phyloP scores from a whole-genome alignment of 2,797 vertebrate genomes.

The Chaenodraco wilsoni region DNA sequence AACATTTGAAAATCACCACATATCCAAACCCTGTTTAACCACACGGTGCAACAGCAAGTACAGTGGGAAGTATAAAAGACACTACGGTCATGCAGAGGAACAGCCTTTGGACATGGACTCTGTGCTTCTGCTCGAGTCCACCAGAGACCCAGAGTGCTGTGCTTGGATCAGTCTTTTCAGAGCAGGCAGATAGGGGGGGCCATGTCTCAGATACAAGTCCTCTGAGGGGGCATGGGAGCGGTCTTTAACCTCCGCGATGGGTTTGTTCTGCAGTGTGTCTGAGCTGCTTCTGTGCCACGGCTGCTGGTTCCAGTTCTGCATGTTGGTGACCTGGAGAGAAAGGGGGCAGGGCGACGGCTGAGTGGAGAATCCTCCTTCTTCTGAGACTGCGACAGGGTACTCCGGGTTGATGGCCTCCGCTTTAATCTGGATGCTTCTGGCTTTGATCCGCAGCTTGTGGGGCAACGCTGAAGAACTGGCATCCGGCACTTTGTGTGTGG shows the following conservation, averaged over 20 bases:
- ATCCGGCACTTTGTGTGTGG: slow-evolving; percentile 92
- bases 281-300: slow-evolving; percentile 87
- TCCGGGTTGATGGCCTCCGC: slow-evolving; percentile 90
- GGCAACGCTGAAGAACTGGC: slow-evolving; percentile 89
- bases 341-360: slow-evolving; percentile 87
- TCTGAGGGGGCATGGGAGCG: slow-evolving; percentile 79
- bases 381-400: slow-evolving; percentile 83
- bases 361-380: slow-evolving; percentile 72
- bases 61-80: slow-evolving; percentile 88
- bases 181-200: slow-evolving; percentile 84
- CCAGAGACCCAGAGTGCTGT: slow-evolving; percentile 85
- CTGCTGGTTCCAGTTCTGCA: slow-evolving; percentile 90
- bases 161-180: slow-evolving; percentile 88
- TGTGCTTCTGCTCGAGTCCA: slow-evolving; percentile 81
- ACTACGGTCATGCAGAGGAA: slow-evolving; percentile 82
- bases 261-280: slow-evolving; percentile 51
- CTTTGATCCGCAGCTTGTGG: slow-evolving; percentile 95
- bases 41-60: slow-evolving; percentile 91
- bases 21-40: slow-evolving; percentile 55
- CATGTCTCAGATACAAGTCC: slow-evolving; percentile 87
- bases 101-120: slow-evolving; percentile 19
- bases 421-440: slow-evolving; percentile 92
- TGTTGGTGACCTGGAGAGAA: slow-evolving; percentile 90
- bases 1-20: slow-evolving; percentile 12
- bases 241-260: slow-evolving; percentile 80